A percentile compares a stretch with the other conserved stretches of the same genome.
These are phyloP conservation scores for Maniola hyperantus DNA, from an alignment of 2,888 invertebrate species.

Conservation along the genomic window DNA sequence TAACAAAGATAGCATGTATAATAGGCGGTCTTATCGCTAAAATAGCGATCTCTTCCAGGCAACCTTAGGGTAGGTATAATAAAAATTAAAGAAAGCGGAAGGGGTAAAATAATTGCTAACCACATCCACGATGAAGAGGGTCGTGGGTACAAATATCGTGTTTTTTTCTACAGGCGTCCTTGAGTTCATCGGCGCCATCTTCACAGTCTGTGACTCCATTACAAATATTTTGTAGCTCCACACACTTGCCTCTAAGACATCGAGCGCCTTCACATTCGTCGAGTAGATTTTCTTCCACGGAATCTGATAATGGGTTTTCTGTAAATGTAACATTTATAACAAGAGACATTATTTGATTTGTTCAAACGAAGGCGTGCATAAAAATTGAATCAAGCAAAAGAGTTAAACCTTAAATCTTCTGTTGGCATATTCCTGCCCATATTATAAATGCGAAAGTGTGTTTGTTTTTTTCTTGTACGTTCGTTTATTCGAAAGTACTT, in stretches of 20 bases:
- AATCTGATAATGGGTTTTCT: slow-evolving; percentile 38
- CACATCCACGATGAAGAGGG: slow-evolving; percentile 65
- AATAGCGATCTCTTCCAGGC: no score
- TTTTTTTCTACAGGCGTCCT: slow-evolving; percentile 69
- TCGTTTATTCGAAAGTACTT: no score
- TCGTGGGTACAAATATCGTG: slow-evolving; percentile 53
- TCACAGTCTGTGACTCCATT: slow-evolving; percentile 87
- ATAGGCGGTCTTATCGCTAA: no score
- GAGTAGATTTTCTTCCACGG: slow-evolving; percentile 37
- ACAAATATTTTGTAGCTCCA: slow-evolving; percentile 83
- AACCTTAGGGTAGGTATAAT: no score
- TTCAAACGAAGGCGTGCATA: no score
- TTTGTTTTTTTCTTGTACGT: no score
- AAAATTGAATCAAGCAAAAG: no score
- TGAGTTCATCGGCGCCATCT: slow-evolving; percentile 86
- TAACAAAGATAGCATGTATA: no score
- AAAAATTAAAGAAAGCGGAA: no score
- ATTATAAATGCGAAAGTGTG: no score
- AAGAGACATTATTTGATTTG: not conserved
- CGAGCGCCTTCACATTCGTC: slow-evolving; percentile 83
- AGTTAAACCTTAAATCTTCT: no score
- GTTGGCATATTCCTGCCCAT: no score
- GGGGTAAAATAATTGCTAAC: slow-evolving; percentile 50
- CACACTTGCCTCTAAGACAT: slow-evolving; percentile 87
- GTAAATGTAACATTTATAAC: slow-evolving; percentile 3